phyloP scores from a whole-genome alignment of 2,888 invertebrate species.

The Baccha elongata region DNA sequence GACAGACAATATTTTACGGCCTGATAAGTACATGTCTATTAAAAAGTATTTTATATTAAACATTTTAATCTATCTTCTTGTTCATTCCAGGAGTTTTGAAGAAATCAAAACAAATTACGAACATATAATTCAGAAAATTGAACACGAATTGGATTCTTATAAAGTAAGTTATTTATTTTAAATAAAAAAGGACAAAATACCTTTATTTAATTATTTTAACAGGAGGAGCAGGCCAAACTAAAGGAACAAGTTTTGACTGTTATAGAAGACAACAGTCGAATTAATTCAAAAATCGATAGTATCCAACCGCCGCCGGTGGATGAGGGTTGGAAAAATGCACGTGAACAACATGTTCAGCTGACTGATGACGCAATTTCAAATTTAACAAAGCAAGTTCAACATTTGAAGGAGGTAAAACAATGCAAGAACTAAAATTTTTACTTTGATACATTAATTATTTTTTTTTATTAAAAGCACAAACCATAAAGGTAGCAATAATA shows the following conservation, averaged over 20 bases:
- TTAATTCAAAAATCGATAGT: constrained; percentile 76
- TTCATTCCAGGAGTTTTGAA: constrained; percentile 48
- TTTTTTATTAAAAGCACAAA: no score
- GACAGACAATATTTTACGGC: constrained; percentile 31
- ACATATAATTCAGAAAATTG: constrained; percentile 61
- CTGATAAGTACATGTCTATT: constrained; percentile 37
- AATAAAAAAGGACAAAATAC: neutral
- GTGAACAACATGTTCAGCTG: constrained; percentile 76
- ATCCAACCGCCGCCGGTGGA: constrained; percentile 57
- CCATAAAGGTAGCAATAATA: no score
- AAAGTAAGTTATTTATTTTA: constrained; percentile 60
- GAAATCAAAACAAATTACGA: constrained; percentile 69
- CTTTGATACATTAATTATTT: no score
- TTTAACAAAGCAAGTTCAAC: constrained; percentile 80
- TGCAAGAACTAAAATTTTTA: no score
- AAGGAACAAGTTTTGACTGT: constrained; percentile 79
- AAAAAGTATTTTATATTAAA: neutral
- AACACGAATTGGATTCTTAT: constrained; percentile 67
- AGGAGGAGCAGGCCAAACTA: constrained; percentile 79
- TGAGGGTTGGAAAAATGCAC: constrained; percentile 62
- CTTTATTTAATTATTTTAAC: constrained; percentile 3
- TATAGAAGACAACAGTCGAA: constrained; percentile 80
- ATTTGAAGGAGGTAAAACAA: constrained; percentile 79
- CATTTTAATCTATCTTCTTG: neutral
- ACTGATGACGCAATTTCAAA: constrained; percentile 80